These are phyloP conservation scores for Pelmatolapia mariae DNA, from an alignment of 2,113 vertebrate species.

Conservation along the genomic window DNA sequence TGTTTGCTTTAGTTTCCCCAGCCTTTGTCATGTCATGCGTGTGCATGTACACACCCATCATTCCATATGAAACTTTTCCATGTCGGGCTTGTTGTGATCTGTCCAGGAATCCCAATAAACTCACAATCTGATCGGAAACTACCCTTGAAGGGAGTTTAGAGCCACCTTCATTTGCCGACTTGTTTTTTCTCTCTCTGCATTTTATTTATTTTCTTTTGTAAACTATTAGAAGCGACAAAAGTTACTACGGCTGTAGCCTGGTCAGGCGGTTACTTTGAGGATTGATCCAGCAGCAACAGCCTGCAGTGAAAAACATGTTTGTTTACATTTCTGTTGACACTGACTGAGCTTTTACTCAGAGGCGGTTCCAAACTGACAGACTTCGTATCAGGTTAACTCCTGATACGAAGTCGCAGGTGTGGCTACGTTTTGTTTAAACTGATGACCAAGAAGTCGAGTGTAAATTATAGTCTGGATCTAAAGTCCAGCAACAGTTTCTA, in stretches of 20 bases:
- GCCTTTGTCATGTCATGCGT: background rate
- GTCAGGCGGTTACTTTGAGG: background rate
- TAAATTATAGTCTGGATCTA: background rate
- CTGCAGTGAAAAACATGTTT: background rate
- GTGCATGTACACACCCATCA: background rate
- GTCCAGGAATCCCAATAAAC: background rate
- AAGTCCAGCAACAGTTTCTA: background rate
- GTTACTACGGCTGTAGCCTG: background rate
- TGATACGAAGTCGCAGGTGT: background rate
- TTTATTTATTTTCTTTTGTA: background rate
- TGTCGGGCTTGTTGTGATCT: background rate
- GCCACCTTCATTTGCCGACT: background rate
- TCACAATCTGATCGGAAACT: accelerated
- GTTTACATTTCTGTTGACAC: background rate
- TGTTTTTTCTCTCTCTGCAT: background rate
- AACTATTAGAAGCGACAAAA: background rate
- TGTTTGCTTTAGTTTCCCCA: background rate
- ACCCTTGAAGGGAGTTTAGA: background rate
- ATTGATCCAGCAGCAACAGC: background rate
- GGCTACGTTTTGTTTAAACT: background rate
- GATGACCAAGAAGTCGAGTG: background rate
- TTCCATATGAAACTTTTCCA: background rate
- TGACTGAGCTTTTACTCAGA: background rate
- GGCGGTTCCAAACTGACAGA: background rate
- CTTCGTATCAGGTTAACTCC: no score